These are phyloP conservation scores for Diarsia mendica DNA, from an alignment of 2,888 invertebrate genomes.

Conservation along the genomic window DNA sequence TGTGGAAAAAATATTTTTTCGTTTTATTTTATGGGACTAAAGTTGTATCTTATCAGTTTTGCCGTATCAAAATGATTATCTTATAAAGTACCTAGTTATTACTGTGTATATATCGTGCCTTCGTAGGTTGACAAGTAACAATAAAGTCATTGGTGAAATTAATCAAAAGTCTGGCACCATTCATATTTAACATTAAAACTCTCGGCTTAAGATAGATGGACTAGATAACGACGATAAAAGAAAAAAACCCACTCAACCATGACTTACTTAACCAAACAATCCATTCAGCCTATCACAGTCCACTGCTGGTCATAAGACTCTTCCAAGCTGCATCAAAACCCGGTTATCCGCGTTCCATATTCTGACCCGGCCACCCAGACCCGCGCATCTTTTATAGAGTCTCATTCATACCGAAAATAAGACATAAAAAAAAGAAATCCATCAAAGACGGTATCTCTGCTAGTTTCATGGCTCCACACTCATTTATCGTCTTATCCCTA, in stretches of 20 bases:
- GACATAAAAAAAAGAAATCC: neutral
- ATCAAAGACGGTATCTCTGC: neutral
- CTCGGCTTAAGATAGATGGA: neutral
- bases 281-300: neutral
- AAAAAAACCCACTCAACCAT: neutral
- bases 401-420: neutral
- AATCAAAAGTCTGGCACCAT: neutral
- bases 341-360: neutral
- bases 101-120: neutral
- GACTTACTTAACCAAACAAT: neutral
- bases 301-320: neutral
- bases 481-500: slow-evolving; percentile 44
- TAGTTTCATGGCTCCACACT: slow-evolving; percentile 31
- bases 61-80: neutral
- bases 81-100: neutral
- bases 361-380: neutral
- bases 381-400: neutral
- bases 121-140: neutral
- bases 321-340: neutral
- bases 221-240: neutral
- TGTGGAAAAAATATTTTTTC: slow-evolving; percentile 26
- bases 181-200: neutral
- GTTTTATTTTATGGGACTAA: slow-evolving; percentile 10
- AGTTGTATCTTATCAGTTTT: slow-evolving; percentile 16
- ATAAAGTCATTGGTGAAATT: neutral